A percentile compares a stretch with the other conserved stretches of the same genome.
Evolutionary conservation across 2,113 vertebrate species (phyloP).

Genomic region (Indri indri): DNA sequence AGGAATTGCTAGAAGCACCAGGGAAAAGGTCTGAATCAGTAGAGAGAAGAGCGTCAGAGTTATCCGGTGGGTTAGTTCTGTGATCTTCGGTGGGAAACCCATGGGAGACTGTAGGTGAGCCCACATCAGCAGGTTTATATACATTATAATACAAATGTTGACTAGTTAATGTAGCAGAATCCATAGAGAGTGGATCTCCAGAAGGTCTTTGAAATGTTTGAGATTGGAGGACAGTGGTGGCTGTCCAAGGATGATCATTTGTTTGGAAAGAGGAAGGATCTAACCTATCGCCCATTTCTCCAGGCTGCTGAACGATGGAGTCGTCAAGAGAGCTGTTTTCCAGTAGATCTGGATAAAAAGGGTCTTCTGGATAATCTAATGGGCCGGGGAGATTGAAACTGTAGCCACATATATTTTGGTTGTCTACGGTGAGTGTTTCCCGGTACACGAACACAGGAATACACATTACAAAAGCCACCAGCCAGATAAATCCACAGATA

Average conservation of each 20-base stretch:
- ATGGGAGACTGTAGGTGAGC: not conserved
- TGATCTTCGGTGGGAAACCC: not conserved
- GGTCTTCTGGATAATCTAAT: not conserved
- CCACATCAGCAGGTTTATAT: not conserved
- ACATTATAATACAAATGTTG: not conserved
- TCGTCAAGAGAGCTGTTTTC: not conserved
- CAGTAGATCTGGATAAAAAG: fast-evolving
- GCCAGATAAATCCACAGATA: constrained; percentile 82
- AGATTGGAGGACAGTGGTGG: not conserved
- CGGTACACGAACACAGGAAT: constrained; percentile 84
- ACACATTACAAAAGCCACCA: constrained; percentile 81
- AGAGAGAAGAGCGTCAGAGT: not conserved
- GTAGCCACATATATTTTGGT: constrained; percentile 63
- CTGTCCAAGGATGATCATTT: not conserved
- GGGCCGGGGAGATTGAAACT: not conserved
- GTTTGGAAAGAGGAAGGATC: not conserved
- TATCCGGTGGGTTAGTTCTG: not conserved
- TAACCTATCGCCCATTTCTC: not conserved
- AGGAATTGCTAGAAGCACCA: not conserved
- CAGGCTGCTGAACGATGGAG: not conserved
- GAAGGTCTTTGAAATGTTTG: constrained; percentile 12
- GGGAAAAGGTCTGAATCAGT: not conserved
- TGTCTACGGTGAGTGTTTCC: not conserved
- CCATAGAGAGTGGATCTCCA: not conserved
- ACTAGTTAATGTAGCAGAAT: not conserved